A percentile compares a stretch with the other conserved stretches of the same genome.
These are phyloP conservation scores for Patella ulyssiponensis DNA, from an alignment of 2,888 invertebrate species.

Conservation along the genomic window DNA sequence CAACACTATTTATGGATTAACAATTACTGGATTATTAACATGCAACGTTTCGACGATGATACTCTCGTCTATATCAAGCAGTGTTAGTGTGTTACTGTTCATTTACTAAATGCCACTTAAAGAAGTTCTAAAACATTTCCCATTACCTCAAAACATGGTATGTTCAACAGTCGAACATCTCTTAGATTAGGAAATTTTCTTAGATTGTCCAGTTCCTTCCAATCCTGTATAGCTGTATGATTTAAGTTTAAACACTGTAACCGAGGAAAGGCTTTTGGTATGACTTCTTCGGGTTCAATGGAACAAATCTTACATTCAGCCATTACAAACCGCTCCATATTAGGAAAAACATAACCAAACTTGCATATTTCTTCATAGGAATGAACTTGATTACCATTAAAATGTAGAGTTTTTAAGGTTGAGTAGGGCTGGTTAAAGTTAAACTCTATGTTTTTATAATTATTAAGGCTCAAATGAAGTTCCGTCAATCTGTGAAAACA, in stretches of 20 bases:
- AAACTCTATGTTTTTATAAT: conserved; percentile 67
- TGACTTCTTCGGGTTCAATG: conserved; percentile 30
- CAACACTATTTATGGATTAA: too few species aligned
- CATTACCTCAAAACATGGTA: conserved; percentile 76
- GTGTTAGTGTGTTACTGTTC: too few species aligned
- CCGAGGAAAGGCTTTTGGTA: conserved; percentile 75
- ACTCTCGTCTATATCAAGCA: too few species aligned
- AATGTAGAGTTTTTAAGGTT: conserved; percentile 85
- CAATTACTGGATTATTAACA: too few species aligned
- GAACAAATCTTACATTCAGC: conserved; percentile 64
- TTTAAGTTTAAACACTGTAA: conserved; percentile 80
- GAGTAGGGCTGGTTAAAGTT: conserved; percentile 74
- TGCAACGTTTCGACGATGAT: too few species aligned
- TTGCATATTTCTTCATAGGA: conserved; percentile 88
- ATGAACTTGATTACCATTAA: conserved; percentile 89
- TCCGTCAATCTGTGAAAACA: conserved; percentile 81
- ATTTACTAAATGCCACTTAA: too few species aligned
- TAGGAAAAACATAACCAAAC: conserved; percentile 88
- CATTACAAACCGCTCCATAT: conserved; percentile 86
- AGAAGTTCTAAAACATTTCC: background rate
- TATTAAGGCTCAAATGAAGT: conserved; percentile 92
- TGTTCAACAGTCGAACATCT: conserved; percentile 87
- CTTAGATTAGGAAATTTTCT: conserved; percentile 86
- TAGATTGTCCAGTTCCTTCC: conserved; percentile 91
- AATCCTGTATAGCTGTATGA: conserved; percentile 85